A percentile compares a stretch with the other conserved stretches of the same genome.
phyloP scores from a whole-genome alignment of 1,140 invertebrate species.

The Drosophila auraria region DNA sequence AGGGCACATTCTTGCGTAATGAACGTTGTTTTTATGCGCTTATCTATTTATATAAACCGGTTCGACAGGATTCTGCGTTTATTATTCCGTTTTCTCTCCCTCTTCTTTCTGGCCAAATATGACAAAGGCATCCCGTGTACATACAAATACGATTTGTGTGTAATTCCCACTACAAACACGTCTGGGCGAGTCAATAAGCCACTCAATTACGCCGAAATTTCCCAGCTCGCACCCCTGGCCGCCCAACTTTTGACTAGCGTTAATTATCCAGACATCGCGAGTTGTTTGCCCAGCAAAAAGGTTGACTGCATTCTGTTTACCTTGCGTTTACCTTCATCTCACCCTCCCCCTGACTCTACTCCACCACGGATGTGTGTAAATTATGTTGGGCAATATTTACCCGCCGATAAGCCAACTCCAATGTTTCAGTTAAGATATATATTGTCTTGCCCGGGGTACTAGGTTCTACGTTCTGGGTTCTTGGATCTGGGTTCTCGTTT shows the following conservation, averaged over 20 bases:
- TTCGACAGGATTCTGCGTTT: slow-evolving; percentile 65
- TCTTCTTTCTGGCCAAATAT: slow-evolving; percentile 49
- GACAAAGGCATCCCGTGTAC: slow-evolving; percentile 30
- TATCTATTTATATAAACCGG: slow-evolving; percentile 78
- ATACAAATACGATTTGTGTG: slow-evolving; percentile 34
- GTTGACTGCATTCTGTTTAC: slow-evolving; percentile 80
- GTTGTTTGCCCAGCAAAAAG: slow-evolving; percentile 61
- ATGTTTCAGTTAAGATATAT: slow-evolving; percentile 62
- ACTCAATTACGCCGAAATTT: slow-evolving; percentile 80
- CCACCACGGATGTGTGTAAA: slow-evolving; percentile 57
- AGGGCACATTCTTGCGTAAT: slow-evolving; percentile 84
- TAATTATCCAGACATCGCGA: slow-evolving; percentile 72
- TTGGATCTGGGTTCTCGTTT: slow-evolving; percentile 1
- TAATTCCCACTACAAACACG: slow-evolving; percentile 35
- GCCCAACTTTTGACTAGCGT: slow-evolving; percentile 43
- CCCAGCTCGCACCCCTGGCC: slow-evolving; percentile 25
- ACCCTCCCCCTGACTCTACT: not conserved
- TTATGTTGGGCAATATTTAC: slow-evolving; percentile 79
- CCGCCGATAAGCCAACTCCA: slow-evolving; percentile 65
- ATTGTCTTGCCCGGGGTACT: slow-evolving; percentile 29
- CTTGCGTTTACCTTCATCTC: slow-evolving; percentile 11
- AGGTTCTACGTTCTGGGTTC: slow-evolving; percentile 1
- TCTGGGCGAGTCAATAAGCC: slow-evolving; percentile 64
- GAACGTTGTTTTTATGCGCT: slow-evolving; percentile 60
- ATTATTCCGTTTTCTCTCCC: slow-evolving; percentile 28